Base-by-base conservation (phyloP, 1,140 invertebrate species). In the Batillaria attramentaria region DNA sequence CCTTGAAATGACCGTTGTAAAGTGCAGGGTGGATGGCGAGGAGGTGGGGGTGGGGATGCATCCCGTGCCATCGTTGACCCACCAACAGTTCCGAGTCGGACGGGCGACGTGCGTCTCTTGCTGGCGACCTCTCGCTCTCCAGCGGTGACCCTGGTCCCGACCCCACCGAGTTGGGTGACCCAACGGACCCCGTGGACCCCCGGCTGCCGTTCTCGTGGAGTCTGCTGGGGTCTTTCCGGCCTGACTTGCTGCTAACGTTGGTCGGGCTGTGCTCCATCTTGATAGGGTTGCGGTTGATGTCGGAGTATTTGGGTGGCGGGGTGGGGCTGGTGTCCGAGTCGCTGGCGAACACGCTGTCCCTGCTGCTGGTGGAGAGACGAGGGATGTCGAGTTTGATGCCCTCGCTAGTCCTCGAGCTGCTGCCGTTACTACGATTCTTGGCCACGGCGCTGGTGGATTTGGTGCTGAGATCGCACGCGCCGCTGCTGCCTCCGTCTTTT, bases 281-380 rank as follows among this genome's bases (percentile, higher is more conserved):
- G 39, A 75, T 75, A 57, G 73, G 73, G 57, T 75, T 75, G n/a
- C 73, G 73, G 37, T 75, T 75, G 37, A 75, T 75, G 73, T 75
- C 73, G 1, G 73, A 75, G 54, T 62, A 75, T 57, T 75, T 75
- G 8, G 57, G 73, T 10, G 73, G 54, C 3, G 73, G 73, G 16
- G 73, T 75, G 50, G 73, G 73, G 24, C 73, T 75, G 35, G 54
- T 39, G 28, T 75, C 73, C 4, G 73, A 39, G 57, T 75, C 73
- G 31, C 73, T 75, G 73, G 73, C 73, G 39, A 75, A 75, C 33
- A 62, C 73, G 54, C 73, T 75, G 54, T 75, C 73, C 35, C 73
- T 75, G 54, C 73, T 75, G 73, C 73, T 75, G 50, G 73, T 62
- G 54, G 73, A 75, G 20, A 75, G 73, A 8, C 73, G 73, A 33